Evolutionary conservation across 2,888 invertebrate species (phyloP).

Genomic region (Eilema caniola): DNA sequence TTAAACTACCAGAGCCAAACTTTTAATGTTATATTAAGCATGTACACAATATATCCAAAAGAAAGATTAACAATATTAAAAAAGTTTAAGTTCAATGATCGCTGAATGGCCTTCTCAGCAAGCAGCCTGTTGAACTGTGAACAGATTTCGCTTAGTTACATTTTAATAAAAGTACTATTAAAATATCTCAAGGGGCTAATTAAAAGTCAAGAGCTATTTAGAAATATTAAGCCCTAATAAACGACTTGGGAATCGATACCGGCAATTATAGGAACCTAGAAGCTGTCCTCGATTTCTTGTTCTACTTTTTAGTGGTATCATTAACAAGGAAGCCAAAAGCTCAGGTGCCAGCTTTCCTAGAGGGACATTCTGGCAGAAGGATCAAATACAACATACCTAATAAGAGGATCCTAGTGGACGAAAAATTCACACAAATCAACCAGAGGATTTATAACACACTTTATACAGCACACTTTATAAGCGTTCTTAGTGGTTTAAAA

Average conservation of each 20-base stretch:
- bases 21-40: not conserved
- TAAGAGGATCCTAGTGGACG: too few species aligned
- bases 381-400: too few species aligned
- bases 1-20: not conserved
- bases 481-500: too few species aligned
- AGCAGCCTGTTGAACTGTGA: not conserved
- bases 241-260: too few species aligned
- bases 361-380: too few species aligned
- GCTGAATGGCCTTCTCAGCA: not conserved
- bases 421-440: too few species aligned
- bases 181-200: constrained; percentile 3
- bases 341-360: too few species aligned
- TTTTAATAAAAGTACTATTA: not conserved
- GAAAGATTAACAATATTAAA: not conserved
- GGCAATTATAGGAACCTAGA: not conserved
- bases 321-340: too few species aligned
- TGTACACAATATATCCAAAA: not conserved
- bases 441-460: too few species aligned
- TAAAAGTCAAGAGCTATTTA: not conserved
- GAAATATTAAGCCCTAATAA: not conserved
- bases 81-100: not conserved
- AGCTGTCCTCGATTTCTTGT: too few species aligned
- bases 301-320: too few species aligned
- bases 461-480: too few species aligned
- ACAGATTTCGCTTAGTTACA: not conserved